Evolutionary conservation across 2,797 vertebrate genomes (phyloP).

Genomic region (Neostethus bicornis): DNA sequence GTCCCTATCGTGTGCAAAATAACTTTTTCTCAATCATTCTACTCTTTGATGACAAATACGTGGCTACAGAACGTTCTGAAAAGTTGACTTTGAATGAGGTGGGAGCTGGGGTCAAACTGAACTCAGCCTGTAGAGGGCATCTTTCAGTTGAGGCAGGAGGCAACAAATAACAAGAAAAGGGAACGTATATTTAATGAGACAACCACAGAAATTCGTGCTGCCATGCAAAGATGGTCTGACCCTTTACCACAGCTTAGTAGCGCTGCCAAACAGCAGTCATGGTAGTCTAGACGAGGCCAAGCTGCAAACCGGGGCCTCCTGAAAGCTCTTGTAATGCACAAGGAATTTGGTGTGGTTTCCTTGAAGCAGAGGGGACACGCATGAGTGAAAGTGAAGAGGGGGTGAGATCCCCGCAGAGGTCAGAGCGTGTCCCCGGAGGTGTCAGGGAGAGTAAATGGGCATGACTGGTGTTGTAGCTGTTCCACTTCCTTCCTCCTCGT

Average conservation of each 20-base stretch:
- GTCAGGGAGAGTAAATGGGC: conserved; percentile 67
- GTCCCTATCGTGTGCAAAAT: no score
- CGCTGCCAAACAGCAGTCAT: conserved; percentile 57
- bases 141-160: conserved; percentile 45
- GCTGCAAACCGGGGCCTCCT: conserved; percentile 45
- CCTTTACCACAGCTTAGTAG: conserved; percentile 36
- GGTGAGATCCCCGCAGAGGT: conserved; percentile 63
- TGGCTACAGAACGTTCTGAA: no score
- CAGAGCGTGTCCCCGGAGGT: conserved; percentile 65
- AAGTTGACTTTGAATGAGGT: no score
- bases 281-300: conserved; percentile 60
- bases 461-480: conserved; percentile 61
- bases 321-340: conserved; percentile 60
- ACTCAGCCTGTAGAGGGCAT: conserved; percentile 34
- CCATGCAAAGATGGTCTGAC: conserved; percentile 61
- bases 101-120: conserved; percentile 38
- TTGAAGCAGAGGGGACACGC: conserved; percentile 54
- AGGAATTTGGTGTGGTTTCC: conserved; percentile 65
- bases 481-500: conserved; percentile 22
- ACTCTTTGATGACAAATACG: no score
- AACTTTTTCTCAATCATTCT: no score
- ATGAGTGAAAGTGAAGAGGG: conserved; percentile 57
- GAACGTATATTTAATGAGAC: conserved; percentile 70
- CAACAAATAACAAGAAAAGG: conserved; percentile 57
- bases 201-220: conserved; percentile 54